Evolutionary conservation across 1,140 invertebrate species (phyloP).

Genomic region (Euschistus heros): DNA sequence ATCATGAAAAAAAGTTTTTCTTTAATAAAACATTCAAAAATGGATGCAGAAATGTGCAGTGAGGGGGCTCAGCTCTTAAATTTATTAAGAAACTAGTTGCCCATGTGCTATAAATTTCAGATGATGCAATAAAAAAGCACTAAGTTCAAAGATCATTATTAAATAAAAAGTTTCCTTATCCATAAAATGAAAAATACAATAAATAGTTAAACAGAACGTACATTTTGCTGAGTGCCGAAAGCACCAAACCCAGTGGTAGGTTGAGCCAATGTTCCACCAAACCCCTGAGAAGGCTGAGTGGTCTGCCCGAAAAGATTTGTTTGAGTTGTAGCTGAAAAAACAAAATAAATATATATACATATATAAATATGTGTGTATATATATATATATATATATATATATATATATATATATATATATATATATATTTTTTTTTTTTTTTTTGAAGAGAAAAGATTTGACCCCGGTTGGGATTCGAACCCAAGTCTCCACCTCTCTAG

Average conservation of each 20-base stretch:
- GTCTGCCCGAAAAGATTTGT: constrained; percentile 45
- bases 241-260: constrained; percentile 31
- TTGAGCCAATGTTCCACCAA: constrained; percentile 30
- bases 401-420: neutral
- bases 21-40: no score
- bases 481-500: no score
- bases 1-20: no score
- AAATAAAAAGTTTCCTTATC: neutral
- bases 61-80: no score
- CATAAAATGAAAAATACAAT: neutral
- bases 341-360: constrained; percentile 6
- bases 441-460: no score
- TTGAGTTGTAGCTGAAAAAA: constrained; percentile 32
- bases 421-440: no score
- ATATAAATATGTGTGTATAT: constrained; percentile 8
- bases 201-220: constrained; percentile 24
- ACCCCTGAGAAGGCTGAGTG: constrained; percentile 34
- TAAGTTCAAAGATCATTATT: no score
- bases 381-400: neutral
- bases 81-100: no score
- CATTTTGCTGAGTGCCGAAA: constrained; percentile 31
- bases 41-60: no score
- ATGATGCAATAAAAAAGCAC: no score
- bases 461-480: no score
- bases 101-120: no score